A percentile compares a stretch with the other conserved stretches of the same genome.
phyloP scores from a whole-genome alignment of 2,113 vertebrate genomes.

The Notiomystis cincta region DNA sequence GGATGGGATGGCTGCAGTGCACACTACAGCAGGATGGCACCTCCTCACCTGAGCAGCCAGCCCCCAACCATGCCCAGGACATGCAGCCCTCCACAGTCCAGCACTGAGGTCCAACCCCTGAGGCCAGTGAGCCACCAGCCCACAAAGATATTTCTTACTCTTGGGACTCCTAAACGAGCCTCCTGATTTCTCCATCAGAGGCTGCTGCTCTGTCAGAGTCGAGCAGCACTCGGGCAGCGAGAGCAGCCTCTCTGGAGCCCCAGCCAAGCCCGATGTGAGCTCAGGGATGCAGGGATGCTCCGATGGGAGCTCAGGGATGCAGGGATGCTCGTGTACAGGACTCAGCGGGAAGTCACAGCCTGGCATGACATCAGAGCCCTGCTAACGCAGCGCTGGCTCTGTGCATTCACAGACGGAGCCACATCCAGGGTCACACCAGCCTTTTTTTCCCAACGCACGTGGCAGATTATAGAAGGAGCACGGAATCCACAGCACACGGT shows the following conservation, averaged over 20 bases:
- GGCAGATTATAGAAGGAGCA: background rate
- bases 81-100: background rate
- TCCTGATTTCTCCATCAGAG: rapidly evolving
- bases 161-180: background rate
- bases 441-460: background rate
- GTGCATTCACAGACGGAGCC: background rate
- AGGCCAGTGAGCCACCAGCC: background rate
- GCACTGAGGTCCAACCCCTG: rapidly evolving
- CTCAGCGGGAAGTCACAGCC: background rate
- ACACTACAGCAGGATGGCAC: rapidly evolving
- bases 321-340: background rate
- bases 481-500: background rate
- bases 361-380: background rate
- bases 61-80: rapidly evolving
- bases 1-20: background rate
- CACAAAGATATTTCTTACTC: background rate
- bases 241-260: rapidly evolving
- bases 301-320: background rate
- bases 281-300: background rate
- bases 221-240: rapidly evolving
- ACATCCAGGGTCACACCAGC: background rate
- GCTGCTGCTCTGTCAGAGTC: background rate
- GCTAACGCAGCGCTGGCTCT: background rate
- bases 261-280: rapidly evolving
- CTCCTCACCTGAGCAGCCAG: background rate